A percentile compares a stretch with the other conserved stretches of the same genome.
Evolutionary conservation across 2,113 vertebrate genomes (phyloP).

Genomic region (Dromiciops gliroides): DNA sequence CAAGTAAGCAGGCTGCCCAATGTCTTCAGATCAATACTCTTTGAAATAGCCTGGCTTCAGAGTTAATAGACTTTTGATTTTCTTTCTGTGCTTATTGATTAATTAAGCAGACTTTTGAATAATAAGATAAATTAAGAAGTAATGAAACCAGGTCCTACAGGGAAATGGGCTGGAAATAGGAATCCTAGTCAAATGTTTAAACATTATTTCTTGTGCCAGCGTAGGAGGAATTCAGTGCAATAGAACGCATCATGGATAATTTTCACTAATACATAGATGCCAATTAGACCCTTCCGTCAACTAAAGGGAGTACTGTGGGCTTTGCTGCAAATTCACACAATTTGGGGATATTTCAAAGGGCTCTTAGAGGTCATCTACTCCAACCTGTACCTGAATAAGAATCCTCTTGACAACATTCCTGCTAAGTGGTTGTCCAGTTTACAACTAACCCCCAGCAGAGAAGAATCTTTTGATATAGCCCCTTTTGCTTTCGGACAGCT

Average conservation of each 20-base stretch:
- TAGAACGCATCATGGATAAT: not conserved
- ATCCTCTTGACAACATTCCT: not conserved
- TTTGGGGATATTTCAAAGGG: not conserved
- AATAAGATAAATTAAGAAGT: conserved; percentile 68
- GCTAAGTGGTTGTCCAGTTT: not conserved
- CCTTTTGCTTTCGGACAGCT: not conserved
- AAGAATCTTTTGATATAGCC: not conserved
- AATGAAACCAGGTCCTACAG: conserved; percentile 25
- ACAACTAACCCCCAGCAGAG: not conserved
- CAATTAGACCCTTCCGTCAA: not conserved
- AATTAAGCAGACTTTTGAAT: conserved; percentile 62
- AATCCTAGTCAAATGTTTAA: not conserved
- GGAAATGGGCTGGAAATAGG: conserved; percentile 26
- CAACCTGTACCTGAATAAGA: not conserved
- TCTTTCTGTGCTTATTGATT: conserved; percentile 57
- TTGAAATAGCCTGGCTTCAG: conserved; percentile 53
- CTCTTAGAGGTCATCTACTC: not conserved
- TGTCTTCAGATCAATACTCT: conserved; percentile 18
- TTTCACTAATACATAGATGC: not conserved
- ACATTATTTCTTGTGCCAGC: not conserved
- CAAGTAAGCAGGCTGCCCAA: conserved; percentile 15
- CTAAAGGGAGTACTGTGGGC: not conserved
- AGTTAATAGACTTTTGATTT: conserved; percentile 68
- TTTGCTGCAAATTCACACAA: not conserved
- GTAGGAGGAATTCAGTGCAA: not conserved